Conservation (phyloP, 1,140 invertebrate species). For the Bombus confusus region DNA sequence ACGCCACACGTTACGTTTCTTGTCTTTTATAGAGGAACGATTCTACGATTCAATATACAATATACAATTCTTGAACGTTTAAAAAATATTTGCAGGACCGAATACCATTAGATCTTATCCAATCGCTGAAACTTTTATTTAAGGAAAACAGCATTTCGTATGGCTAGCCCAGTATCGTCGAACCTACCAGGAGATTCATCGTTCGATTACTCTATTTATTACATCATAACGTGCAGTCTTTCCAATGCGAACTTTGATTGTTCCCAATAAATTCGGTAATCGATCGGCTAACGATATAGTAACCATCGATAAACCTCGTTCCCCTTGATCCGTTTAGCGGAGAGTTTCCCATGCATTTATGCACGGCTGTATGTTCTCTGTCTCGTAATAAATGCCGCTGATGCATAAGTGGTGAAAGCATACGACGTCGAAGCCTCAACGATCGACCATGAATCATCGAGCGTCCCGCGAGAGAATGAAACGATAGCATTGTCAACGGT, state of each 20-base stretch:
- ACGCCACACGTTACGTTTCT: not conserved
- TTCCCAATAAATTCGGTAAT: not conserved
- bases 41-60: too few species aligned
- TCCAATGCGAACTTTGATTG: not conserved
- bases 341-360: not conserved
- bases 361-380: not conserved
- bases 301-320: not conserved
- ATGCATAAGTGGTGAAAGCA: slow-evolving; percentile 3
- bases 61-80: too few species aligned
- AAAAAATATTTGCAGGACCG: accelerated
- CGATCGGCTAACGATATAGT: not conserved
- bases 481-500: slow-evolving; percentile 14
- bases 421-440: not conserved
- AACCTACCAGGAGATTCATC: too few species aligned
- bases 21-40: too few species aligned
- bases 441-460: not conserved
- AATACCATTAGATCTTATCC: too few species aligned
- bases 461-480: not conserved
- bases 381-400: not conserved
- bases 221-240: not conserved
- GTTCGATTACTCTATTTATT: too few species aligned
- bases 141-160: too few species aligned
- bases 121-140: too few species aligned
- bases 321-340: slow-evolving; percentile 15
- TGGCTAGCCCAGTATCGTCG: too few species aligned